Evolutionary conservation across 2,113 vertebrate species (phyloP).

Genomic region (Parus major): DNA sequence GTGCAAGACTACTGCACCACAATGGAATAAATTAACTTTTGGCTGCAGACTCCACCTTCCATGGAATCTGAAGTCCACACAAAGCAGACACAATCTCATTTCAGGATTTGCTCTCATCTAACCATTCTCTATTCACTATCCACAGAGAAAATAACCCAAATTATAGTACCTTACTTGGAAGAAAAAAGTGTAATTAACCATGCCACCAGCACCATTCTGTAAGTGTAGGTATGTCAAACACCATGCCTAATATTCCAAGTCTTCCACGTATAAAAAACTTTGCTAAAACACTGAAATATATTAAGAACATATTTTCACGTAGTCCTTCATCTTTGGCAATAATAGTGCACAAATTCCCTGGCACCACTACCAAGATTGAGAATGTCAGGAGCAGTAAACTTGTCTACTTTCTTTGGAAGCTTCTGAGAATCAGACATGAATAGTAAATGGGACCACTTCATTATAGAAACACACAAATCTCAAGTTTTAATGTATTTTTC

Average conservation of each 20-base stretch:
- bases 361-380: background rate
- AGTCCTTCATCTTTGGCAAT: conserved; percentile 22
- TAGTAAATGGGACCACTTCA: background rate
- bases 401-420: background rate
- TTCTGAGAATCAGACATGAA: background rate
- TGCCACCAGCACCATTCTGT: background rate
- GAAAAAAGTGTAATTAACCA: background rate
- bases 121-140: background rate
- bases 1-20: background rate
- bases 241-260: background rate
- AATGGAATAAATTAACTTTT: background rate
- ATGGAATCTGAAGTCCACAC: background rate
- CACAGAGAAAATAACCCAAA: background rate
- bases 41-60: background rate
- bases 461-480: background rate
- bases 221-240: background rate
- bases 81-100: conserved; percentile 57
- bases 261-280: background rate
- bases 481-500: background rate
- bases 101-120: conserved; percentile 30
- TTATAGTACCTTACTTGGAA: background rate
- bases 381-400: background rate
- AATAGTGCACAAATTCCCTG: conserved; percentile 19
- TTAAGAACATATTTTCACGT: conserved; percentile 16
- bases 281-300: background rate